phyloP scores from a whole-genome alignment of 2,888 invertebrate genomes.

The Rhamnusium bicolor region DNA sequence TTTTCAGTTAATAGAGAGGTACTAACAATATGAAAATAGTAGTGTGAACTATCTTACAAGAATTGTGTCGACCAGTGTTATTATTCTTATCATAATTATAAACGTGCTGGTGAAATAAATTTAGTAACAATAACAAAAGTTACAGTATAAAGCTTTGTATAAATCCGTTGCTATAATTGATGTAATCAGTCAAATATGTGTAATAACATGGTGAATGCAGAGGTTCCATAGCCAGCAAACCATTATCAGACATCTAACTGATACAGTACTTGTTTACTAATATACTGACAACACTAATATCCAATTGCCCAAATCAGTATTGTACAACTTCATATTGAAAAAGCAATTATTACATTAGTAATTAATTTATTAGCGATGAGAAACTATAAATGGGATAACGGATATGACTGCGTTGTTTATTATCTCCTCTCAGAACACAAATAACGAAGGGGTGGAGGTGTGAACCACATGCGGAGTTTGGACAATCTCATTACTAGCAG shows the following conservation, averaged over 20 bases:
- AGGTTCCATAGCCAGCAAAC: slow-evolving; percentile 14
- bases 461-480: slow-evolving; percentile 67
- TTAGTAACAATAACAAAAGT: slow-evolving; percentile 11
- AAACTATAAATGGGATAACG: slow-evolving; percentile 37
- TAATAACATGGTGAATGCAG: slow-evolving; percentile 22
- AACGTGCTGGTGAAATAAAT: neutral
- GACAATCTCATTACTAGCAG: slow-evolving; percentile 70
- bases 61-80: too few relatives aligned
- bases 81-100: neutral
- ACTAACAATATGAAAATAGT: too few relatives aligned
- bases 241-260: slow-evolving; percentile 26
- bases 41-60: too few relatives aligned
- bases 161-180: slow-evolving; percentile 27
- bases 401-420: slow-evolving; percentile 41
- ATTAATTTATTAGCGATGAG: slow-evolving; percentile 41
- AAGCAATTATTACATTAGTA: slow-evolving; percentile 31
- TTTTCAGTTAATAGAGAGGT: too few relatives aligned
- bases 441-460: slow-evolving; percentile 66
- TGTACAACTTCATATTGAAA: slow-evolving; percentile 1
- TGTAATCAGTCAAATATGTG: slow-evolving; percentile 18
- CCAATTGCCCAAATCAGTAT: slow-evolving; percentile 20
- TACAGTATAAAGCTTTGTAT: slow-evolving; percentile 4
- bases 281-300: slow-evolving; percentile 18
- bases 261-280: slow-evolving; percentile 15
- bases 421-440: slow-evolving; percentile 39